A percentile compares a stretch with the other conserved stretches of the same genome.
Conservation (phyloP, 1,140 invertebrate species). For the Frieseomelitta varia region DNA sequence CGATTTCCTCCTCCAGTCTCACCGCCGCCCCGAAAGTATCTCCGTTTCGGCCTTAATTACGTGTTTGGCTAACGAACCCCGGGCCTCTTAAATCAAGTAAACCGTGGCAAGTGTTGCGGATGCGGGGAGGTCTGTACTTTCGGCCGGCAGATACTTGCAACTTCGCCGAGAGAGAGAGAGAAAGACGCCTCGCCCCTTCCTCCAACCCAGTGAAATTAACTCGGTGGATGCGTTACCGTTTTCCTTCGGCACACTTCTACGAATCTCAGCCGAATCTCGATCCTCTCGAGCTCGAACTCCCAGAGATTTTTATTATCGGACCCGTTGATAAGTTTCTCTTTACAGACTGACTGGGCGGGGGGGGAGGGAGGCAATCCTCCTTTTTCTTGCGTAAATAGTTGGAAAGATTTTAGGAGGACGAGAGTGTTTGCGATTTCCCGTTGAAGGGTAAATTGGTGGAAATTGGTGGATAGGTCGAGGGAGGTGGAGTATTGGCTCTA, state of each 20-base stretch:
- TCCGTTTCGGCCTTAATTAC: constrained; percentile 51
- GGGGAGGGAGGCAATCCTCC: too few relatives aligned
- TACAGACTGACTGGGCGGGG: too few relatives aligned
- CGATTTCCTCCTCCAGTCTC: constrained; percentile 3
- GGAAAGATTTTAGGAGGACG: background rate
- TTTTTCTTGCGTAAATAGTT: background rate
- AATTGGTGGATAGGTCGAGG: too few relatives aligned
- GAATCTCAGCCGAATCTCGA: background rate
- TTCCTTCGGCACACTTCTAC: background rate
- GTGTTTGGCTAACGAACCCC: constrained; percentile 61
- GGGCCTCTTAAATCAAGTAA: constrained; percentile 53
- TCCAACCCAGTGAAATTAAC: constrained; percentile 16
- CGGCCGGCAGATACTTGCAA: background rate
- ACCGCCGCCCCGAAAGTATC: constrained; percentile 15
- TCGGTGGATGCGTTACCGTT: background rate
- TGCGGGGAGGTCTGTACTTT: constrained; percentile 7
- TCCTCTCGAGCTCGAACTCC: background rate
- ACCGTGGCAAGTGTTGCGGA: constrained; percentile 37
- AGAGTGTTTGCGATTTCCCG: background rate
- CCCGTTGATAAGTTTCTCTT: constrained; percentile 15
- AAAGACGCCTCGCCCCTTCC: background rate
- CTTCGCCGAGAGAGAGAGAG: constrained; percentile 8
- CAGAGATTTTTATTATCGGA: constrained; percentile 26
- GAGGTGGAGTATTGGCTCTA: background rate
- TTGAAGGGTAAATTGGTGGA: background rate